Conservation (phyloP, 2,113 vertebrate genomes). For the Hippocampus barbouri region DNA sequence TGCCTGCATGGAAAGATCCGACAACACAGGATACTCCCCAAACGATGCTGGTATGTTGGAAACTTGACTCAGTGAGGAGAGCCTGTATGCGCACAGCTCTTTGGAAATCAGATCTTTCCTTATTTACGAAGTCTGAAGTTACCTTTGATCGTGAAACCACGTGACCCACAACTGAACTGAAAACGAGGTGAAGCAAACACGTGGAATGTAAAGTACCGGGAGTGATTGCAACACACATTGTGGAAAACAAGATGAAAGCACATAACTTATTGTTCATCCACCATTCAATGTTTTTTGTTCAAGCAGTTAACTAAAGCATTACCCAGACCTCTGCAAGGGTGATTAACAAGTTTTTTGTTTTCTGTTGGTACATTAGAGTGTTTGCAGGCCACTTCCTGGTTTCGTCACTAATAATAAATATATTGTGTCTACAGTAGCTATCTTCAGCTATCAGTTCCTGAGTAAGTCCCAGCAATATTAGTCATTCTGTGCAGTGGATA, state of each 20-base stretch:
- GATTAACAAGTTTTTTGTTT: no score
- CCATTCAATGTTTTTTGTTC: no score
- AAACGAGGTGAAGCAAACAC: neutral
- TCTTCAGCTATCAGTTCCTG: no score
- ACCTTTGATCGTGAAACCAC: slow-evolving; percentile 26
- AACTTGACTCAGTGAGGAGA: slow-evolving; percentile 30
- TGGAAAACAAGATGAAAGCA: neutral
- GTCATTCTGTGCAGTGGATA: no score
- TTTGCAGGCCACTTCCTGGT: no score
- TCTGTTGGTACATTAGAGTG: no score
- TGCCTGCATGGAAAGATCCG: slow-evolving; percentile 28
- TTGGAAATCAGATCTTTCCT: slow-evolving; percentile 32
- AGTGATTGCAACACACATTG: neutral
- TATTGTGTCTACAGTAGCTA: no score
- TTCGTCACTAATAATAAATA: no score
- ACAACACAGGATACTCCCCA: slow-evolving; percentile 28
- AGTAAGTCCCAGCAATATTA: no score
- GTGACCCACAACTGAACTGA: slow-evolving; percentile 17
- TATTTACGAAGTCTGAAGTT: slow-evolving; percentile 28
- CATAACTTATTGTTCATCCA: neutral
- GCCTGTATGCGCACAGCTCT: slow-evolving; percentile 8
- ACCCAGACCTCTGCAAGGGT: neutral
- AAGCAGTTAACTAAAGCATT: no score
- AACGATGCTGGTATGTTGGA: slow-evolving; percentile 41
- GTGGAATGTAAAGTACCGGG: neutral